A percentile compares a stretch with the other conserved stretches of the same genome.
phyloP scores from a whole-genome alignment of 2,113 vertebrate genomes.

The Apteryx mantelli region DNA sequence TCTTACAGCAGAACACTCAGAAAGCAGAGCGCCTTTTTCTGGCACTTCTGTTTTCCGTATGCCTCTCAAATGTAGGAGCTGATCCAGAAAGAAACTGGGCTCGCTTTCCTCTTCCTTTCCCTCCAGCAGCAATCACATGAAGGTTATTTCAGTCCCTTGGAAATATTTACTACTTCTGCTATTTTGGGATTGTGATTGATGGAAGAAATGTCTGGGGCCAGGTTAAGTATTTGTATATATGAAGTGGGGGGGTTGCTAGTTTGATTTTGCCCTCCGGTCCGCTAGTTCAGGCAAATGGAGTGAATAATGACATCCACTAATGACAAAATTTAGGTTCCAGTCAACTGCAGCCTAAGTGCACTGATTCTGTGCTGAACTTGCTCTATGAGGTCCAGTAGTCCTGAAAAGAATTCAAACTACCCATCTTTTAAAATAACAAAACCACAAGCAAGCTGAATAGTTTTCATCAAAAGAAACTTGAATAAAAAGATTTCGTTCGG shows the following conservation, averaged over 20 bases:
- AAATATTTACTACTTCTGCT: background rate
- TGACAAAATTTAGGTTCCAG: background rate
- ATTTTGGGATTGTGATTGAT: background rate
- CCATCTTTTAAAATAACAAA: background rate
- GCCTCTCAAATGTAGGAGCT: background rate
- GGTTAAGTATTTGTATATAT: background rate
- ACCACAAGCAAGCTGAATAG: background rate
- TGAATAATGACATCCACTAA: background rate
- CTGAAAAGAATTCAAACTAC: background rate
- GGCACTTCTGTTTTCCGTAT: background rate
- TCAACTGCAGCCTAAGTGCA: background rate
- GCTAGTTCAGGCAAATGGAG: background rate
- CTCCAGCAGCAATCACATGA: background rate
- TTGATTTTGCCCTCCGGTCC: background rate
- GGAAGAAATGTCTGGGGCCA: background rate
- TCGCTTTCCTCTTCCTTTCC: background rate
- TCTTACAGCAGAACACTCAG: background rate
- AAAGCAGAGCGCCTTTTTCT: background rate
- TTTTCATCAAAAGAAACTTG: constrained; percentile 2
- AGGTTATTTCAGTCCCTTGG: background rate
- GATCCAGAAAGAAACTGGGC: background rate
- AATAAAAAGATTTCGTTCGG: background rate
- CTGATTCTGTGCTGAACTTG: background rate
- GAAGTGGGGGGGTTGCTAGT: rapidly evolving
- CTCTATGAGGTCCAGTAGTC: background rate